Conservation (phyloP, 1,140 invertebrate species). For the Cephus cinctus region DNA sequence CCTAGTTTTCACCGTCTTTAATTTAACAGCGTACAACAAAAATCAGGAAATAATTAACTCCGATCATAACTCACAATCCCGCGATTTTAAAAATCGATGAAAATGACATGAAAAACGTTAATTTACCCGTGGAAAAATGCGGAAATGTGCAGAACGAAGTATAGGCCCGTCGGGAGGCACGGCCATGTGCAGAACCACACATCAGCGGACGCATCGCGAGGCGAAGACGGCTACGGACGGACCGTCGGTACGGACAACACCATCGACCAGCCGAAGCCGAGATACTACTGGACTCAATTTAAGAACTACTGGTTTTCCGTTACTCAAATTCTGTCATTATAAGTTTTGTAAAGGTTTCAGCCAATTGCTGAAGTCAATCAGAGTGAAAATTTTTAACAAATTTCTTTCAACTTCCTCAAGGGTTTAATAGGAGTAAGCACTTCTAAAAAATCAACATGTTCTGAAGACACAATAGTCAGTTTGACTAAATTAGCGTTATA, state of each 20-base stretch:
- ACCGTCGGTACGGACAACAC: constrained; percentile 43
- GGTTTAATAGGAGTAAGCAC: too few species aligned
- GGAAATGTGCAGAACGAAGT: constrained; percentile 36
- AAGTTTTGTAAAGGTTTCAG: too few species aligned
- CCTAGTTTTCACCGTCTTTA: too few species aligned
- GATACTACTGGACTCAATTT: constrained; percentile 4
- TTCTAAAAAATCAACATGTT: too few species aligned
- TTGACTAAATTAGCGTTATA: too few species aligned
- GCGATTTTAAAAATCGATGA: too few species aligned
- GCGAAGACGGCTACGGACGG: constrained; percentile 46
- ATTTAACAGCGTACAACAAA: too few species aligned
- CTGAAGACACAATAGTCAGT: too few species aligned
- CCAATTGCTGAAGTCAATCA: too few species aligned
- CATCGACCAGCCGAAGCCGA: constrained; percentile 33
- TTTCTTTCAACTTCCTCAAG: not conserved
- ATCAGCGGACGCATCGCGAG: constrained; percentile 22
- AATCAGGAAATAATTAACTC: too few species aligned
- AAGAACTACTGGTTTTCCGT: not conserved
- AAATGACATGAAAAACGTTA: constrained; percentile 14
- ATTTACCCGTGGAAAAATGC: constrained; percentile 46
- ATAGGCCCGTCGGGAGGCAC: constrained; percentile 39
- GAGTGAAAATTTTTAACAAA: not conserved
- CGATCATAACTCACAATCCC: too few species aligned
- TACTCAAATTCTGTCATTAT: too few species aligned
- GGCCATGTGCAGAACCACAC: constrained; percentile 54